Percentiles rank a stretch among this genome's conserved stretches.
phyloP scores from a whole-genome alignment of 2,888 invertebrate genomes.

The Drosophila dives region DNA sequence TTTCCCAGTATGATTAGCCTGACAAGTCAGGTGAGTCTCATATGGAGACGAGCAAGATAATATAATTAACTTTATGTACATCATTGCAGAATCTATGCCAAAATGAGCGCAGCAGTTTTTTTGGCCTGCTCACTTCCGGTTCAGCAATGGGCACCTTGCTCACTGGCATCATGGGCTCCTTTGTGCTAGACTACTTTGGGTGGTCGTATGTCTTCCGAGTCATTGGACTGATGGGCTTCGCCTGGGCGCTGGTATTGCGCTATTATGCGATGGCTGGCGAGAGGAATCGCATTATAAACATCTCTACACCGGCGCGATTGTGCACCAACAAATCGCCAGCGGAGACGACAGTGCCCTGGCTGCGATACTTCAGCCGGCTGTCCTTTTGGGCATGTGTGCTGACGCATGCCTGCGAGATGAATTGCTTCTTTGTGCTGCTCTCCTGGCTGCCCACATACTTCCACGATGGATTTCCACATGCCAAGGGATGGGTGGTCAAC shows the following conservation, averaged over 20 bases:
- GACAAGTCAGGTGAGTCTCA: conserved; percentile 86
- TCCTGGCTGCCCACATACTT: conserved; percentile 91
- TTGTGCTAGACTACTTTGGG: conserved; percentile 87
- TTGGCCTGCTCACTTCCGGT: conserved; percentile 88
- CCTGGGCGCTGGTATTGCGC: conserved; percentile 87
- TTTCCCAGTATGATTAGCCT: conserved; percentile 90
- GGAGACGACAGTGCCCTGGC: conserved; percentile 87
- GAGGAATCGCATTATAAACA: conserved; percentile 84
- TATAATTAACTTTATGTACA: background rate
- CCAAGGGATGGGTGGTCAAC: conserved; percentile 90
- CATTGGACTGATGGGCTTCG: conserved; percentile 87
- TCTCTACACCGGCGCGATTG: conserved; percentile 83
- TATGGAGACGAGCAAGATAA: background rate
- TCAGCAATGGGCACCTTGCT: conserved; percentile 88
- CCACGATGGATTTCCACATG: conserved; percentile 89
- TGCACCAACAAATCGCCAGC: conserved; percentile 82
- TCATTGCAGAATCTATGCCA: conserved; percentile 86
- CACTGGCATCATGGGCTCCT: conserved; percentile 89
- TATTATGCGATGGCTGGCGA: conserved; percentile 86
- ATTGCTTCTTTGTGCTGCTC: conserved; percentile 89
- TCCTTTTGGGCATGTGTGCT: conserved; percentile 90
- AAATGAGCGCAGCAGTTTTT: conserved; percentile 88
- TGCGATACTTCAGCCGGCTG: conserved; percentile 86
- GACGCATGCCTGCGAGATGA: conserved; percentile 90
- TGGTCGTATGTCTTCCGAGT: conserved; percentile 89